Conservation (phyloP, 2,888 invertebrate species). For the Cerastoderma edule region DNA sequence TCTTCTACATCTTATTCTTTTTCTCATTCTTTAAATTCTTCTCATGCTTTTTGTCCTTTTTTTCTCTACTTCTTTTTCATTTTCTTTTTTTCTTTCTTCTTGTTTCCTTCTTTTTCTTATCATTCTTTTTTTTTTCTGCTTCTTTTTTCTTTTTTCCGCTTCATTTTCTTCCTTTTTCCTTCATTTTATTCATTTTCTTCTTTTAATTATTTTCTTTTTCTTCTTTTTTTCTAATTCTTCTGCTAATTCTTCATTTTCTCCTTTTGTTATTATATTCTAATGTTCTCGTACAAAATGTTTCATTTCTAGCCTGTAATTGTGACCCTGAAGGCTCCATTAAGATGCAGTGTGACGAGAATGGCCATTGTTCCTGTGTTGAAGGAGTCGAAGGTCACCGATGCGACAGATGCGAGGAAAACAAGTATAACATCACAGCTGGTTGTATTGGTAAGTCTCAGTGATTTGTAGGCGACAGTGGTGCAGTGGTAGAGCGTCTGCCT, state of each 20-base stretch:
- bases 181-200: too few relatives aligned
- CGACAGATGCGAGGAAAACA: slow-evolving; percentile 98
- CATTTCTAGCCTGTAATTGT: slow-evolving; percentile 92
- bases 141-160: too few relatives aligned
- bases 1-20: too few relatives aligned
- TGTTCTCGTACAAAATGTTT: background rate
- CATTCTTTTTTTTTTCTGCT: too few relatives aligned
- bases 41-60: too few relatives aligned
- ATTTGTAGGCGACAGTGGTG: background rate
- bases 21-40: too few relatives aligned
- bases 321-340: slow-evolving; percentile 91
- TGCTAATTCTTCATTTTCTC: background rate
- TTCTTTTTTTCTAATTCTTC: background rate
- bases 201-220: too few relatives aligned
- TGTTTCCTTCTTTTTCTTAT: too few relatives aligned
- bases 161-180: too few relatives aligned
- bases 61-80: too few relatives aligned
- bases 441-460: slow-evolving; percentile 83
- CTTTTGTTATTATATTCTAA: background rate
- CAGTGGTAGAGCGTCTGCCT: too few relatives aligned
- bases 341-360: slow-evolving; percentile 91
- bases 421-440: slow-evolving; percentile 94
- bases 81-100: too few relatives aligned
- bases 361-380: slow-evolving; percentile 86
- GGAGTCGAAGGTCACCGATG: slow-evolving; percentile 95